Evolutionary conservation across 2,888 invertebrate species (phyloP).

Genomic region (Heliconius ismenius): DNA sequence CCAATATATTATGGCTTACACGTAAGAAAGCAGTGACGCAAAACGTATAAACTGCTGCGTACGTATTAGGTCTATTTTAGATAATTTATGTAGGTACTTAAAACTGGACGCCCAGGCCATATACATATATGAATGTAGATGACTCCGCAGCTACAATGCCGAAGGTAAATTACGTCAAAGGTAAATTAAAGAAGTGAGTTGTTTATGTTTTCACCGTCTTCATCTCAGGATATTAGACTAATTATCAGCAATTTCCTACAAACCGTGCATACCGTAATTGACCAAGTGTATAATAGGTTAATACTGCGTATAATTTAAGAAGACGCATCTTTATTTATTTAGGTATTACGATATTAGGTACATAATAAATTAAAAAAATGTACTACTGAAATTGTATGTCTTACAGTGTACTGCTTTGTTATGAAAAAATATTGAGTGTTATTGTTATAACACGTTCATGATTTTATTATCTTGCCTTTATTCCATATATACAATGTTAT

Average conservation of each 20-base stretch:
- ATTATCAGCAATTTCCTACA: constrained; percentile 6
- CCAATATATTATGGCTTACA: constrained; percentile 83
- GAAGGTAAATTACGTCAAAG: constrained; percentile 5
- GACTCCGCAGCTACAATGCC: neutral
- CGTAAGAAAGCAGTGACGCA: constrained; percentile 67
- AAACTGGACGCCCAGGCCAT: constrained; percentile 1
- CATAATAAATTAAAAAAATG: neutral
- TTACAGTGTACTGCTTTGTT: neutral
- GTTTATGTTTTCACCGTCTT: neutral
- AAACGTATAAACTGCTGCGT: constrained; percentile 55
- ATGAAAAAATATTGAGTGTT: constrained; percentile 1
- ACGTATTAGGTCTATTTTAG: constrained; percentile 24
- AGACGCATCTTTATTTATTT: constrained; percentile 16
- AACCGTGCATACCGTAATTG: neutral
- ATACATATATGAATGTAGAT: neutral
- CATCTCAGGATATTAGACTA: constrained; percentile 3
- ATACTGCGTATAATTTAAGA: neutral
- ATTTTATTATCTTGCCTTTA: constrained; percentile 11
- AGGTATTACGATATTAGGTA: neutral
- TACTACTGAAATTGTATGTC: neutral
- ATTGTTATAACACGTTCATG: neutral
- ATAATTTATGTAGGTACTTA: constrained; percentile 38
- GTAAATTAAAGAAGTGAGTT: neutral
- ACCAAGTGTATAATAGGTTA: neutral
- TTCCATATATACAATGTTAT: constrained; percentile 9